These are phyloP conservation scores for Formica selysi DNA, from an alignment of 1,140 invertebrate genomes.

Conservation along the genomic window DNA sequence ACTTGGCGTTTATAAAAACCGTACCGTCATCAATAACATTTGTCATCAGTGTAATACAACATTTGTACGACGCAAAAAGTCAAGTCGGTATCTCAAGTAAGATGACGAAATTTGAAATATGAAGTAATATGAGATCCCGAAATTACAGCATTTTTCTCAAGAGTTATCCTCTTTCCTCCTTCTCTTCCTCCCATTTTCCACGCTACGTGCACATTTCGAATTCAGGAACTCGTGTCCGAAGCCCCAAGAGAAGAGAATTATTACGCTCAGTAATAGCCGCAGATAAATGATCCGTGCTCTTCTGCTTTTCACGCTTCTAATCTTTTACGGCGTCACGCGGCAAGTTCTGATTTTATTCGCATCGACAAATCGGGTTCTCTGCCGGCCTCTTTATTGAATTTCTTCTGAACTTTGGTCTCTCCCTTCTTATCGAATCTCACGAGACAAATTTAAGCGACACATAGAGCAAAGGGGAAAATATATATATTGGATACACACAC, in stretches of 20 bases:
- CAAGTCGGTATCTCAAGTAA: not conserved
- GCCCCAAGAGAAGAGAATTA: conserved; percentile 22
- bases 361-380: not conserved
- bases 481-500: not conserved
- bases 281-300: conserved; percentile 22
- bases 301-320: not conserved
- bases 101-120: conserved; percentile 33
- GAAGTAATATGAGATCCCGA: not conserved
- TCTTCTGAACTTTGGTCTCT: conserved; percentile 26
- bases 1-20: not conserved
- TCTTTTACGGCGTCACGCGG: conserved; percentile 3
- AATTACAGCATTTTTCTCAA: not conserved
- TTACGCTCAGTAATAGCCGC: conserved; percentile 10
- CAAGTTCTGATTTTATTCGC: not conserved
- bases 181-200: not conserved
- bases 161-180: not conserved
- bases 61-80: not conserved
- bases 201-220: not conserved
- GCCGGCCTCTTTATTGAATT: conserved; percentile 20
- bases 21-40: not conserved
- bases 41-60: not conserved
- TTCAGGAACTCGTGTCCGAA: not conserved
- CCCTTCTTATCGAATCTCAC: not conserved
- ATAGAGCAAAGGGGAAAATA: not conserved
- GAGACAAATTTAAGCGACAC: not conserved